phyloP scores from a whole-genome alignment of 2,113 vertebrate genomes.

The Pluvianellus socialis region DNA sequence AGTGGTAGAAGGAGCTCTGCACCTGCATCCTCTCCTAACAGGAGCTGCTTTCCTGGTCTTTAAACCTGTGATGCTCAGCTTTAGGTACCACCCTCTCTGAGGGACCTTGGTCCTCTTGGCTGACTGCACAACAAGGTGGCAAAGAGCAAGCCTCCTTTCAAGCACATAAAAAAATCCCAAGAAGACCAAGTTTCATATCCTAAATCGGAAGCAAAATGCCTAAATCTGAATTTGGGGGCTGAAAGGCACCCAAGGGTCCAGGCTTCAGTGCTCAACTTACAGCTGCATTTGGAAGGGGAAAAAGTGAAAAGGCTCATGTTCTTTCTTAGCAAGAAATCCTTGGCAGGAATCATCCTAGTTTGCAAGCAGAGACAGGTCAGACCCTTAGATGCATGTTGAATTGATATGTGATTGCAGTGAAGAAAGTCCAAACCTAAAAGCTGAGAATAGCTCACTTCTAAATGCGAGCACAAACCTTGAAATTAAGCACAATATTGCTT shows the following conservation, averaged over 20 bases:
- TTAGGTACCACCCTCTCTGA: background rate
- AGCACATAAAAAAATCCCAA: background rate
- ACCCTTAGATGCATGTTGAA: background rate
- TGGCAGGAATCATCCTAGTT: background rate
- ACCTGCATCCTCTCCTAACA: background rate
- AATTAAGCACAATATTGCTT: conserved; percentile 6
- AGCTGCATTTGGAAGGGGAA: background rate
- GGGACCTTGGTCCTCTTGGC: background rate
- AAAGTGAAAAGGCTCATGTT: background rate
- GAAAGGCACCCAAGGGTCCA: background rate
- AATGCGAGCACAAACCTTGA: background rate
- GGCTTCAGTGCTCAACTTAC: background rate
- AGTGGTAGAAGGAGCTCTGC: background rate
- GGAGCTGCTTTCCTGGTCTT: background rate
- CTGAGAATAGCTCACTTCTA: conserved; percentile 2
- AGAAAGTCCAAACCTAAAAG: background rate
- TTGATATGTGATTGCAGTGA: background rate
- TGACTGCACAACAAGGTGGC: background rate
- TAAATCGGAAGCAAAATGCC: background rate
- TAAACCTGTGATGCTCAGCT: background rate
- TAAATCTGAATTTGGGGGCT: background rate
- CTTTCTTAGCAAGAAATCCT: background rate
- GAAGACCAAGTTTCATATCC: background rate
- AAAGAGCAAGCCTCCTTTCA: background rate
- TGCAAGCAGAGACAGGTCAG: background rate